These are phyloP conservation scores for Odocoileus hemionus DNA, from an alignment of 2,113 vertebrate species.

Conservation along the genomic window DNA sequence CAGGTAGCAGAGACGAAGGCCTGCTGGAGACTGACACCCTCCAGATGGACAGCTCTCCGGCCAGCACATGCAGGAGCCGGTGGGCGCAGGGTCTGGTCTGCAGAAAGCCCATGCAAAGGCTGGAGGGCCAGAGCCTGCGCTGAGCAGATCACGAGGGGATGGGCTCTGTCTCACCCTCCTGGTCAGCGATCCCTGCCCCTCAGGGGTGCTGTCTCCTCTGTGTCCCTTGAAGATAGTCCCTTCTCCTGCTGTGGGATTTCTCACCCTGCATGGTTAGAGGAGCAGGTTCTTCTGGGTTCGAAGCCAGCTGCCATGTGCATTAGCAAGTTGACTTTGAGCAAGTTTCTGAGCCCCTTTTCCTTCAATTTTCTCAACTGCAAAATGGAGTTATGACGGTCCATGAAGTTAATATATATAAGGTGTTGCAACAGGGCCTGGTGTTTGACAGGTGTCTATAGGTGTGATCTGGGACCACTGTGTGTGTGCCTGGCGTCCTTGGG, in stretches of 20 bases:
- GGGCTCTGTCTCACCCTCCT: not conserved
- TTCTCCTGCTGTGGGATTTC: fast-evolving
- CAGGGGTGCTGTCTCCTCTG: not conserved
- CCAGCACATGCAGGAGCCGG: not conserved
- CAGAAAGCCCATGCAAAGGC: not conserved
- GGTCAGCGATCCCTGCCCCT: no score
- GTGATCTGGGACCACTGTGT: not conserved
- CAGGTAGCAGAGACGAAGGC: not conserved
- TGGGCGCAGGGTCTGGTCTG: not conserved
- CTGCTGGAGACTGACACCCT: not conserved
- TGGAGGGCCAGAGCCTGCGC: not conserved
- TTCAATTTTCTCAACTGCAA: not conserved
- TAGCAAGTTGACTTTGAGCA: not conserved
- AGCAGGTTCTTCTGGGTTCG: not conserved
- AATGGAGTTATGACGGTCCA: not conserved
- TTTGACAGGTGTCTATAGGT: not conserved
- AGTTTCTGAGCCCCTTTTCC: not conserved
- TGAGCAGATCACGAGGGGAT: fast-evolving
- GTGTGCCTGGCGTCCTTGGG: not conserved
- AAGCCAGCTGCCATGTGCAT: not conserved
- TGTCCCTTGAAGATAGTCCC: not conserved
- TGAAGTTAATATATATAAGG: not conserved
- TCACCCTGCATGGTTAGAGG: not conserved
- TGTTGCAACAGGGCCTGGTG: not conserved
- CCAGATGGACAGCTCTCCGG: fast-evolving